Percentiles rank a stretch among this genome's conserved stretches.
Evolutionary conservation across 2,797 vertebrate genomes (phyloP).

Genomic region (Arctocebus calabarensis): DNA sequence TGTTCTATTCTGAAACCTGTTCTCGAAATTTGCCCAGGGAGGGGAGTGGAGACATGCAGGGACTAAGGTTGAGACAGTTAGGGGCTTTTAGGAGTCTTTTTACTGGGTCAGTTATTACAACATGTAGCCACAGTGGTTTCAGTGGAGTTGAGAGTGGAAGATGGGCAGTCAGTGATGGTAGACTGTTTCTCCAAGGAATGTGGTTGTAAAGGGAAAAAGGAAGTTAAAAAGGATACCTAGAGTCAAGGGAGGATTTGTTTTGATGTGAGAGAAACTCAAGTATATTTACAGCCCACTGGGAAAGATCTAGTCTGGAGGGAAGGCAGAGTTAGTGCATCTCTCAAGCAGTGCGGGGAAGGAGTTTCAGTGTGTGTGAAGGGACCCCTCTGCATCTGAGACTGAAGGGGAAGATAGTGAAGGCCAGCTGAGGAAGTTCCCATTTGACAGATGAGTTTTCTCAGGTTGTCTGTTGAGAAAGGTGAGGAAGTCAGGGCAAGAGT

Average conservation of each 20-base stretch:
- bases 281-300: background rate
- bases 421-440: too few relatives aligned
- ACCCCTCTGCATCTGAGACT: background rate
- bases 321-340: background rate
- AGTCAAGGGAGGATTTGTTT: background rate
- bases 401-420: background rate
- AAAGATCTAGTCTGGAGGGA: background rate
- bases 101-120: too few relatives aligned
- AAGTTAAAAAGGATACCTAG: background rate
- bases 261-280: background rate
- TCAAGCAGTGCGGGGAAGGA: background rate
- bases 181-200: background rate
- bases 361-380: background rate
- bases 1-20: too few relatives aligned
- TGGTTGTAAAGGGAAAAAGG: background rate
- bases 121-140: background rate
- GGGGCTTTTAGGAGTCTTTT: too few relatives aligned
- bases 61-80: too few relatives aligned
- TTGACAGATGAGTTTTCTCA: background rate
- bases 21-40: too few relatives aligned
- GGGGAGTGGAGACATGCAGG: too few relatives aligned
- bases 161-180: background rate
- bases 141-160: background rate
- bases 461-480: background rate
- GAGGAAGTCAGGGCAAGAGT: background rate